Base-by-base conservation (phyloP, 2,797 vertebrate genomes). In the Antennarius maculatus region DNA sequence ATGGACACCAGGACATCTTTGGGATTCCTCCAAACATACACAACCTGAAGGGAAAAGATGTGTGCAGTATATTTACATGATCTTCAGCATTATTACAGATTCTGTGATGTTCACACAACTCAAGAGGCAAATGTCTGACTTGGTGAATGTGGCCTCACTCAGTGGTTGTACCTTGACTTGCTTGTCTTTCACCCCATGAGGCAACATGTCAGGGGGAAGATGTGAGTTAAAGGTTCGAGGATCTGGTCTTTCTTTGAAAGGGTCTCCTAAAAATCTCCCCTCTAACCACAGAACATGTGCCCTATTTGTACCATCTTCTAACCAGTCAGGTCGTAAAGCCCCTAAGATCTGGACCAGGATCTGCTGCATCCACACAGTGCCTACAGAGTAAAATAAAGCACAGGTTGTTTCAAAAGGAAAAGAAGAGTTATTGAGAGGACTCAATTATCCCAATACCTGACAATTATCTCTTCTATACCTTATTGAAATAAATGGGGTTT, bases 21-120 rank as follows among this genome's bases (percentile, higher is more conserved):
- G 23, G 73, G 66, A 51, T 76, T 76, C 51, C 61, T 76, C 55
- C 41, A 49, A 23, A 71, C 69, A 65, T 65, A 71, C 49, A 71
- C 54, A 16, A 71, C 43, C 61, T 71, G 27, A 59, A 54, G 14
- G 12, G 14, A 42, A 54, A 41, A 17, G 4, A 28, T 23, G 37
- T 6, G 37, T 6, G 11, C 7, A 6, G 48, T 16, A 42, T 28
- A 1, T 56, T 7, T 4, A 23, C 23, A 8, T 43, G 37, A 18
- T 47, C 46, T 13, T 49, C 11, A 12, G 18, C 9, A 13, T 49
- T 10, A 49, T 12, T 49, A 49, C 17, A 18, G 9, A 37, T 37
- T 13, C 31, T 11, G 4, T 41, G 34, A 18, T 37, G 2, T 27
- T 39, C 41, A 23, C 37, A 27, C 18, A 28, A 6, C 48, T 50